phyloP scores from a whole-genome alignment of 2,888 invertebrate species.

The Eudasyphora cyanicolor region DNA sequence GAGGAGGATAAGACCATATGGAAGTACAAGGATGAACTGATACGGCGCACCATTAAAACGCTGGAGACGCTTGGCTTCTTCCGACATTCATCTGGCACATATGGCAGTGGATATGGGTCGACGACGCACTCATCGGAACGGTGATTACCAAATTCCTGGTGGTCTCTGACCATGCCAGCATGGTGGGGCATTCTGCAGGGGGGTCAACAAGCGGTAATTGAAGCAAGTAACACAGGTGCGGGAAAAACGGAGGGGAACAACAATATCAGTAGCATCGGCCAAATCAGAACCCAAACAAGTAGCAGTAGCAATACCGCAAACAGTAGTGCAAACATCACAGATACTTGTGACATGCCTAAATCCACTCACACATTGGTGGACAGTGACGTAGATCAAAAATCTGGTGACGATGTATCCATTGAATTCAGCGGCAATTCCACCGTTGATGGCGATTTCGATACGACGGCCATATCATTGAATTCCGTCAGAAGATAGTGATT shows the following conservation, averaged over 20 bases:
- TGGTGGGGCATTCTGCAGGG: constrained; percentile 58
- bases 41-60: constrained; percentile 86
- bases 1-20: constrained; percentile 92
- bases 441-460: background rate
- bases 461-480: background rate
- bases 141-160: constrained; percentile 77
- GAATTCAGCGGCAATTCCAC: background rate
- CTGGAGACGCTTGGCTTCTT: constrained; percentile 87
- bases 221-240: constrained; percentile 28
- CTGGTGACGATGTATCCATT: background rate
- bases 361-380: background rate
- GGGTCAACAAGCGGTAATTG: constrained; percentile 32
- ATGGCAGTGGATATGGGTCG: constrained; percentile 71
- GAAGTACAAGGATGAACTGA: constrained; percentile 90
- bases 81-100: constrained; percentile 69
- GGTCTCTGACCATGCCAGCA: constrained; percentile 62
- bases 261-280: background rate
- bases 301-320: constrained; percentile 7
- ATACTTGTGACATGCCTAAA: background rate
- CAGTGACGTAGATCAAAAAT: background rate
- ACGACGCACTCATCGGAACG: constrained; percentile 77
- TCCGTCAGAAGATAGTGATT: constrained; percentile 5
- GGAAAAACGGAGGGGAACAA: background rate
- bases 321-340: constrained; percentile 1
- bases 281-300: too few species aligned